These are phyloP conservation scores for Cebuella pygmaea DNA, from an alignment of 2,797 vertebrate species.

Conservation along the genomic window DNA sequence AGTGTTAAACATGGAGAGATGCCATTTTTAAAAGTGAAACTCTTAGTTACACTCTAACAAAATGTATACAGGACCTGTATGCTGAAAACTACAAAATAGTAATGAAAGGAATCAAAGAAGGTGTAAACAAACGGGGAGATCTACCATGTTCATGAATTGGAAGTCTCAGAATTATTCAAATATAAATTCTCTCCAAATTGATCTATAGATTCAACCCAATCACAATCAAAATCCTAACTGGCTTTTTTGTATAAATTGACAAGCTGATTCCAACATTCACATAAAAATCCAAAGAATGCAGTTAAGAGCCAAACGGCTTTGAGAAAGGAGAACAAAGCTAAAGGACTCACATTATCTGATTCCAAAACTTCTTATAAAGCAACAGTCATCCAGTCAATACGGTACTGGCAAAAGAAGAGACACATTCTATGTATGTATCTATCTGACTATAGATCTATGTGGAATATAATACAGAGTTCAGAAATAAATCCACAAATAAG, in stretches of 20 bases:
- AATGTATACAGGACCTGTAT: background rate
- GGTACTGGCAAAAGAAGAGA: background rate
- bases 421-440: background rate
- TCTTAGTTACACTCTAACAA: background rate
- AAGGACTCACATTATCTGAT: background rate
- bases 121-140: background rate
- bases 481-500: background rate
- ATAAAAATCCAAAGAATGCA: background rate
- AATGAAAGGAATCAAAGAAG: background rate
- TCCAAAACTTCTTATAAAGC: background rate
- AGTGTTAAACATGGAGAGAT: background rate
- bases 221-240: background rate
- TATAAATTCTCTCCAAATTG: background rate
- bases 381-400: background rate
- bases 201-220: background rate
- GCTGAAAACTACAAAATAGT: background rate
- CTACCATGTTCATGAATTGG: background rate
- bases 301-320: background rate
- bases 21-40: background rate
- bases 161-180: background rate
- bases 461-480: background rate
- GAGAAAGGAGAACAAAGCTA: background rate
- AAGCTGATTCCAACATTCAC: background rate
- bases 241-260: background rate
- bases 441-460: background rate